These are phyloP conservation scores for Anthophora plumipes DNA, from an alignment of 2,888 invertebrate species.

Conservation along the genomic window DNA sequence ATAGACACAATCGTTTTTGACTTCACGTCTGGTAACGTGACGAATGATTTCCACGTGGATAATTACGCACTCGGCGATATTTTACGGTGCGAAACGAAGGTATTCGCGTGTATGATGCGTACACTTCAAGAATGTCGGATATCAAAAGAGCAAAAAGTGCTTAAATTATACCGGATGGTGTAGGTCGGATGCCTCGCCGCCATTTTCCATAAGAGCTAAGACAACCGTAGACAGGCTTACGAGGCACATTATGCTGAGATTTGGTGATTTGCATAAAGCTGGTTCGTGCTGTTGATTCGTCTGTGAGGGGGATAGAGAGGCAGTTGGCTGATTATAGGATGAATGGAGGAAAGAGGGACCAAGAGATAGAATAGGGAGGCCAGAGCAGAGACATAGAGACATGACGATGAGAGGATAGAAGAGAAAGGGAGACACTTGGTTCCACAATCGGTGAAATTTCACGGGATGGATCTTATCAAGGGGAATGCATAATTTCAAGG, in stretches of 20 bases:
- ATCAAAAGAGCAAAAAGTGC: conserved; percentile 41
- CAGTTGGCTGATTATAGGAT: conserved; percentile 45
- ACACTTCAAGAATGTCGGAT: conserved; percentile 8
- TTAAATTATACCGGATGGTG: conserved; percentile 36
- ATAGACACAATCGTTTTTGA: neutral
- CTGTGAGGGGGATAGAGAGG: conserved; percentile 13
- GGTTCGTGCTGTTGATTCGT: conserved; percentile 56
- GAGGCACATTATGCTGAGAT: conserved; percentile 67
- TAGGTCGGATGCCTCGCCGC: conserved; percentile 54
- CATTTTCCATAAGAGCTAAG: conserved; percentile 69
- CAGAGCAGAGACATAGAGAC: too few species aligned
- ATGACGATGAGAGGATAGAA: neutral
- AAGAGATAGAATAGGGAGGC: neutral
- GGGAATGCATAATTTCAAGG: conserved; percentile 75
- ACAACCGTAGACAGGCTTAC: conserved; percentile 69
- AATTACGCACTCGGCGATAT: neutral
- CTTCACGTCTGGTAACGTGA: neutral
- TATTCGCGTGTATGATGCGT: neutral
- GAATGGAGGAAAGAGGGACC: conserved; percentile 17
- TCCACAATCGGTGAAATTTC: conserved; percentile 69
- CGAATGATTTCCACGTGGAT: conserved; percentile 11
- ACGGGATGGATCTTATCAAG: conserved; percentile 75
- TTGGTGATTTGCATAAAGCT: conserved; percentile 74
- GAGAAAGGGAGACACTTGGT: conserved; percentile 11
- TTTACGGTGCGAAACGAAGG: neutral